These are phyloP conservation scores for Zapornia atra DNA, from an alignment of 2,113 vertebrate genomes.

Conservation along the genomic window DNA sequence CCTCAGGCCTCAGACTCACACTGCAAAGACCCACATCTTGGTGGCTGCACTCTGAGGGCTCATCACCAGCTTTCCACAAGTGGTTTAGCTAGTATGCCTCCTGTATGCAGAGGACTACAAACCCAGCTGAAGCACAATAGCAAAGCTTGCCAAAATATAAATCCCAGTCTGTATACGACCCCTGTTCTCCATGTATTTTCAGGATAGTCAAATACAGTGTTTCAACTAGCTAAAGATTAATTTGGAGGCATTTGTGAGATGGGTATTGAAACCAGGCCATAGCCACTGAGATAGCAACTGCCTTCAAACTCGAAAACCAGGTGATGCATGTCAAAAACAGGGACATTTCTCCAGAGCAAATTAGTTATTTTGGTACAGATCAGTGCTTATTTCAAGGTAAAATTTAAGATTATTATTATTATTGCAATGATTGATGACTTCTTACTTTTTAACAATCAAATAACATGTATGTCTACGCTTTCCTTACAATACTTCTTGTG, in stretches of 20 bases:
- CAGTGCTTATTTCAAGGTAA: neutral
- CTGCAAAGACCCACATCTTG: neutral
- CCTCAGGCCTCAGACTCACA: neutral
- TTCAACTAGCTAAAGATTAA: neutral
- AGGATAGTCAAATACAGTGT: neutral
- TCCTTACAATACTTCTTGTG: neutral
- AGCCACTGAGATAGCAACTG: neutral
- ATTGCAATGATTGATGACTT: neutral
- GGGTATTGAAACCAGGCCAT: neutral
- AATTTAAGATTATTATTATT: neutral
- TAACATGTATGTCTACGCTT: neutral
- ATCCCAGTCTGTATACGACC: neutral
- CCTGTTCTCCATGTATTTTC: neutral
- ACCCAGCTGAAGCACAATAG: neutral
- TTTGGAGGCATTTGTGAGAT: neutral
- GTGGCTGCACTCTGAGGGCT: neutral
- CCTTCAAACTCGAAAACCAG: neutral
- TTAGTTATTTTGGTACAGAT: neutral
- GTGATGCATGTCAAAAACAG: neutral
- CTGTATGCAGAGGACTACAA: neutral
- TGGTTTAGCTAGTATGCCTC: neutral
- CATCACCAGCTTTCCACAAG: neutral
- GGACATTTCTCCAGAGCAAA: neutral
- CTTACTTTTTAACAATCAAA: neutral
- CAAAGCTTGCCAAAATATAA: neutral